Base-by-base conservation (phyloP, 30 jellyfish, hydroid and myxozoan species). In the Hydractinia echinata region DNA sequence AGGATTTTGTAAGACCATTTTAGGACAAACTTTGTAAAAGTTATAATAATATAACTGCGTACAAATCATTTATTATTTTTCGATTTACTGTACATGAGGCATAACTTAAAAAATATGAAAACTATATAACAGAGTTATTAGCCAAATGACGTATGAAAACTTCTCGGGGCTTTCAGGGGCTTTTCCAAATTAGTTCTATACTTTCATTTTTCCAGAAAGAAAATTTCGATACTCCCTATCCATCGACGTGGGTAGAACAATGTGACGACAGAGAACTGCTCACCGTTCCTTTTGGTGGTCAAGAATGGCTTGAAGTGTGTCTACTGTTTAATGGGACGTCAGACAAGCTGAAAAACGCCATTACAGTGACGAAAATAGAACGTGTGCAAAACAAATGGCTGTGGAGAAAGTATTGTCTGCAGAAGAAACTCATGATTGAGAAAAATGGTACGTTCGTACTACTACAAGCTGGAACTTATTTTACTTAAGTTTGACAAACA, bases 381-480 rank as follows among this genome's bases (percentile, higher is more conserved):
- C 74, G 74, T 13, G 74, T 64, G 19, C 74, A 64, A 64, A 64
- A 64, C 16, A 64, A 64, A 13, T 64, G 74, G 74, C 74, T 64
- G 19, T 64, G 74, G 74, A 64, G 39, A 51, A 64, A 64, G 39
- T 64, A 6, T 64, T 64, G 39, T 64, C 4, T 64, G 8, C 74
- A 51, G 16, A 64, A 64, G 39, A 64, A 64, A 13, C 74, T 64
- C 18, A 44, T 64, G 51, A 64, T 51, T 13, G 74, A 64, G 18
- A 64, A 64, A 51, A 64, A 64, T 51, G 74, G 74, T 64, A 6
- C 16, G 74, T 64, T 30, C 2, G 44, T 30, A 30, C 44, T 30
- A 30, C 2, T 2, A 30, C 44, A 30, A 30, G 44, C 44, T 30
- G 2, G 44, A 30, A 30, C 44, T 30, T 30, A 30, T 30, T 30